Evolutionary conservation across 2,888 invertebrate species (phyloP).

Genomic region (Diaperis boleti): DNA sequence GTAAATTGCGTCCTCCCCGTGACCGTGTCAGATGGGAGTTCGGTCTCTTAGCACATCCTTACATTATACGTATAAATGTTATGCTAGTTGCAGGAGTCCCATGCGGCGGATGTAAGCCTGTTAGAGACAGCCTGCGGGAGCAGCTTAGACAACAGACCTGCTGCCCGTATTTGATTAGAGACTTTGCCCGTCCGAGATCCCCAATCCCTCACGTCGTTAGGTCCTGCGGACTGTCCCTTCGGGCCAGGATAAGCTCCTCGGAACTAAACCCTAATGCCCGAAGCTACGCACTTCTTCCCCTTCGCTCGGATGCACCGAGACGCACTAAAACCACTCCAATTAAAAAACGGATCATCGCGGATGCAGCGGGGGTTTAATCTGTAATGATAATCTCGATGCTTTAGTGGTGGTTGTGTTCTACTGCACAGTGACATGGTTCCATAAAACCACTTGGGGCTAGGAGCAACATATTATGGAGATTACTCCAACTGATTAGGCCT

Average conservation of each 20-base stretch:
- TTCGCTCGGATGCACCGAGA: conserved; percentile 17
- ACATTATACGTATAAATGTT: conserved; percentile 39
- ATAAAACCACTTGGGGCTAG: too few species aligned
- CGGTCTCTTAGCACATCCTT: conserved; percentile 33
- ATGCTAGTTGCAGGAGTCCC: conserved; percentile 45
- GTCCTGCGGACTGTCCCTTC: conserved; percentile 47
- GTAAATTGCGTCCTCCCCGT: conserved; percentile 14
- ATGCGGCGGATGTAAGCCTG: conserved; percentile 53
- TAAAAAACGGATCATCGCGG: conserved; percentile 44
- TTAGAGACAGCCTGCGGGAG: conserved; percentile 56
- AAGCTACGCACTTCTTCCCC: conserved; percentile 37
- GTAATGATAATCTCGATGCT: too few species aligned
- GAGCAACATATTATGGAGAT: too few species aligned
- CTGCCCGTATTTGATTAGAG: conserved; percentile 62
- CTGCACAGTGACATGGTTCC: too few species aligned
- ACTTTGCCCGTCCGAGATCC: conserved; percentile 55
- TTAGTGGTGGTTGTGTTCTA: too few species aligned
- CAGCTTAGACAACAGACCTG: conserved; percentile 60
- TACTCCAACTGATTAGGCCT: too few species aligned
- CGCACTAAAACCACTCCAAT: conserved; percentile 45
- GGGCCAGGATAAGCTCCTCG: conserved; percentile 53
- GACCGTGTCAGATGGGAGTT: conserved; percentile 10
- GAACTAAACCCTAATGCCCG: conserved; percentile 51
- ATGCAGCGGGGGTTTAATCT: too few species aligned
- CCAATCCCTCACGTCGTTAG: conserved; percentile 62